Conservation (phyloP, 1,140 invertebrate species). For the Dinothrombium tinctorium region DNA sequence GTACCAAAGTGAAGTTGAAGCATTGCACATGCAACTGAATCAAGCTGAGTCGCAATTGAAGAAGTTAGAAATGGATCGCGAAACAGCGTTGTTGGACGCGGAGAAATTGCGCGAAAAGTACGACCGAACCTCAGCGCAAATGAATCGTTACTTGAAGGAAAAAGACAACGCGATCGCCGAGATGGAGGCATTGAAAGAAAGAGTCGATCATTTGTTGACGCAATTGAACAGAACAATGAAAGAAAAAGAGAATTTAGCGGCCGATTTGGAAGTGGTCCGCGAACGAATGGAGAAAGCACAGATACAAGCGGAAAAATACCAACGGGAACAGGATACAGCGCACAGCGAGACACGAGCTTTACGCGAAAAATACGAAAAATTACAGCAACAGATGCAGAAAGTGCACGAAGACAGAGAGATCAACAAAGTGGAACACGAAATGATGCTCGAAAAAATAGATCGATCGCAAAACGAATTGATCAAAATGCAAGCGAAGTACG, state of each 20-base stretch:
- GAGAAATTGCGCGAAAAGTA: slow-evolving; percentile 65
- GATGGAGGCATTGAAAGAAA: slow-evolving; percentile 48
- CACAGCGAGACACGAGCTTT: slow-evolving; percentile 57
- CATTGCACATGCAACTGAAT: slow-evolving; percentile 64
- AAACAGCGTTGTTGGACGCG: slow-evolving; percentile 51
- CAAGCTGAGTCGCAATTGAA: slow-evolving; percentile 54
- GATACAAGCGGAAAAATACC: slow-evolving; percentile 25
- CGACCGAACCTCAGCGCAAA: slow-evolving; percentile 46
- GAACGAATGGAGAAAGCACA: slow-evolving; percentile 60
- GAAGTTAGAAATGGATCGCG: slow-evolving; percentile 64
- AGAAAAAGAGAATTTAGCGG: slow-evolving; percentile 52
- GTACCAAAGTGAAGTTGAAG: slow-evolving; percentile 48
- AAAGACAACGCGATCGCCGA: slow-evolving; percentile 53
- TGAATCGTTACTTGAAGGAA: slow-evolving; percentile 61
- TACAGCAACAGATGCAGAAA: slow-evolving; percentile 47
- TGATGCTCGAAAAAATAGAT: slow-evolving; percentile 76
- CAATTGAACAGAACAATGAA: slow-evolving; percentile 55
- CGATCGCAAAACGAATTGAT: slow-evolving; percentile 63
- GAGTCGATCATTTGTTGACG: slow-evolving; percentile 46
- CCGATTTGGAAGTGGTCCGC: slow-evolving; percentile 58
- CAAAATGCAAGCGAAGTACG: slow-evolving; percentile 58
- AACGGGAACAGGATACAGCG: slow-evolving; percentile 50
- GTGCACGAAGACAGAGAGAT: slow-evolving; percentile 63
- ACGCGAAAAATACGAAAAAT: slow-evolving; percentile 69
- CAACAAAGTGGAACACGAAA: slow-evolving; percentile 66